Base-by-base conservation (phyloP, 2,888 invertebrate genomes). In the Ennomos fuscantarius region DNA sequence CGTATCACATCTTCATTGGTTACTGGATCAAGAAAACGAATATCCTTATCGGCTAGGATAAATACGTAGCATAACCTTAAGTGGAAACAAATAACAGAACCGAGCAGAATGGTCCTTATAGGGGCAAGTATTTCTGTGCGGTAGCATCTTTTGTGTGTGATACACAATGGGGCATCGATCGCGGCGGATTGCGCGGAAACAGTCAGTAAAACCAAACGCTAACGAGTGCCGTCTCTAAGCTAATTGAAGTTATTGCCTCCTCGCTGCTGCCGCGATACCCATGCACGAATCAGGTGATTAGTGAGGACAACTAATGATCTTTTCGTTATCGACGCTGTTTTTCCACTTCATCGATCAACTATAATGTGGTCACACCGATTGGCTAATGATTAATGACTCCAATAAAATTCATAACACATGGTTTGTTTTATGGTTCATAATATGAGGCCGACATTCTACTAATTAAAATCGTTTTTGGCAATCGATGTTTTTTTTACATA, bases 81-180 rank as follows among this genome's bases (percentile, higher is more conserved):
- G 79, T 82, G 79, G 82, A 76, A 86, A 82, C 86, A 86, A 86
- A 87, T 84, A 81, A 79, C 79, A 78, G 79, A 77, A 73, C 74
- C 67, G 72, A 71, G 74, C 76, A 75, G 76, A 72, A 72, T 70
- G 68, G 73, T 76, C 88, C 87, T 78, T 87, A 79, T 85, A 88
- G 73, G 84, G 87, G 68, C 73, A 76, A 74, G 73, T 74, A 84
- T 84, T 86, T 80, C 84, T 82, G 83, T 84, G 79, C 82, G 81
- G 83, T 78, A 76, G 84, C 81, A 82, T 84, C 86, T 87, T 88
- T 87, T 87, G 87, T 87, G 76, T 77, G 63, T 79, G 81, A 79
- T 78, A 88, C 87, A 88, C 89, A 89, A 89, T 88, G 78, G 87
- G 73, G 79, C 86, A 87, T 88, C 85, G 84, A 87, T 87, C 85